Evolutionary conservation across 2,888 invertebrate genomes (phyloP).

Genomic region (Eupithecia dodoneata): DNA sequence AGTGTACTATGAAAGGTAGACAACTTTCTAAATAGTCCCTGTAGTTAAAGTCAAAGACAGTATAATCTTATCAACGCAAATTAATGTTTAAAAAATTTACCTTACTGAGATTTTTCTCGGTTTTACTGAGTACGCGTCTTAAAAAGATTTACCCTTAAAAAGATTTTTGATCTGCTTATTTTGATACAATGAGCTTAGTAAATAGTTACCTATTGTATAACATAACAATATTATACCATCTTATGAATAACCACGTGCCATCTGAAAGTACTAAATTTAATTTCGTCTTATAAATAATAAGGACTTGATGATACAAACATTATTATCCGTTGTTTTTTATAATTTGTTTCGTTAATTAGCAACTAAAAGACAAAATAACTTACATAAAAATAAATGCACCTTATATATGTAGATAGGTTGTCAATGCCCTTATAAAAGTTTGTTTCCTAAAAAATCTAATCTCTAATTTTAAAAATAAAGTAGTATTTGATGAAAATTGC

Average conservation of each 20-base stretch:
- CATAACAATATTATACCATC: not conserved
- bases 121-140: not conserved
- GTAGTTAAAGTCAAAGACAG: slow-evolving; percentile 59
- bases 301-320: not conserved
- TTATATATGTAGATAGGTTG: not conserved
- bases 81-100: not conserved
- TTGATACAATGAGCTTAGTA: not conserved
- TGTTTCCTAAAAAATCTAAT: not conserved
- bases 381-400: not conserved
- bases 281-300: not conserved
- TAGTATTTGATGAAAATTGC: too few species aligned
- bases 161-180: not conserved
- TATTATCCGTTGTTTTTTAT: not conserved
- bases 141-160: not conserved
- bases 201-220: not conserved
- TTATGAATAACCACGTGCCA: not conserved
- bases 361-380: not conserved
- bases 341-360: too few species aligned
- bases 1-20: slow-evolving; percentile 62
- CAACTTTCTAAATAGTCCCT: slow-evolving; percentile 71
- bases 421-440: not conserved
- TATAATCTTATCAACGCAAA: not conserved
- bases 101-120: not conserved
- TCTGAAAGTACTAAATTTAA: not conserved
- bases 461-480: too few species aligned